These are phyloP conservation scores for Prunella fulvescens DNA, from an alignment of 2,113 vertebrate genomes.

Conservation along the genomic window DNA sequence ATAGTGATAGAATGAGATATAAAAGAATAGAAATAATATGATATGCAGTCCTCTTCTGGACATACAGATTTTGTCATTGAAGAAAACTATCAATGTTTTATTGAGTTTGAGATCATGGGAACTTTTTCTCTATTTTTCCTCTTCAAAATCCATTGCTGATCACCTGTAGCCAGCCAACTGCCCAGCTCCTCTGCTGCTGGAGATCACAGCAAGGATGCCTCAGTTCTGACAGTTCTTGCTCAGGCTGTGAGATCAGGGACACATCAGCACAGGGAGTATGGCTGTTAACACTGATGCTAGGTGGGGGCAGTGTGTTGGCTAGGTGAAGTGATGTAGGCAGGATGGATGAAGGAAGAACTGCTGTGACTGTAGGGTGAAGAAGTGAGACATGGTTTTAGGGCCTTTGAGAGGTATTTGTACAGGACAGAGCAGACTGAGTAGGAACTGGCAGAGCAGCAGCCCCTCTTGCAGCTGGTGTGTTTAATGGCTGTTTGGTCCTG, in stretches of 20 bases:
- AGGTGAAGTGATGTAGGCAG: neutral
- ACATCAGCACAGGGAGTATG: neutral
- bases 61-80: neutral
- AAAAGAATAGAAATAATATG: neutral
- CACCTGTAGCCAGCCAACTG: neutral
- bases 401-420: neutral
- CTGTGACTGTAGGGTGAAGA: neutral
- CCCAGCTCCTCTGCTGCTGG: fast-evolving
- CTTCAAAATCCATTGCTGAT: neutral
- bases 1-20: neutral
- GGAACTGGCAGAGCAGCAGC: neutral
- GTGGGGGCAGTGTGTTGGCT: neutral
- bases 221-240: neutral
- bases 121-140: neutral
- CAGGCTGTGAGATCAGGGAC: neutral
- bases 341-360: neutral
- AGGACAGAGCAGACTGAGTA: neutral
- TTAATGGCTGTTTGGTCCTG: neutral
- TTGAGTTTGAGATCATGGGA: neutral
- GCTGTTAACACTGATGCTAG: neutral
- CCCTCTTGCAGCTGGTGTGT: neutral
- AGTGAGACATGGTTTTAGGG: neutral
- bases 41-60: neutral
- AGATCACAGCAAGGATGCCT: neutral
- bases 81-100: neutral